Base-by-base conservation (phyloP, 1,140 invertebrate species). In the Caenorhabditis inopinata region DNA sequence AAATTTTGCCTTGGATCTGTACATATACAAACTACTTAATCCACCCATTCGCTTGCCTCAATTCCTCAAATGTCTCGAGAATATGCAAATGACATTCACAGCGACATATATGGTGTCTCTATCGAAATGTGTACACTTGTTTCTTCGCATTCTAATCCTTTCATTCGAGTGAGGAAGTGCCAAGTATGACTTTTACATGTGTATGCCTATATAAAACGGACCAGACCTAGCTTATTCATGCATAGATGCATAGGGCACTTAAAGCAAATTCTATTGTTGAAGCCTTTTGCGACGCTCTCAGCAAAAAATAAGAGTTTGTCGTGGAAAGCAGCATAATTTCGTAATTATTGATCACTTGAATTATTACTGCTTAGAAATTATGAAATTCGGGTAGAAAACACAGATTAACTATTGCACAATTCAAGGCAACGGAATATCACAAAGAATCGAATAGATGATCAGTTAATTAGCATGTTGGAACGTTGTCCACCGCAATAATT, bases 61-160 rank as follows among this genome's bases (percentile, higher is more conserved):
- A 12, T 45, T 9, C 42, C 42, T 45, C 42, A 45, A 45, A 45
- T 45, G 42, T 45, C 42, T 45, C 6, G 14, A 11, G n/a, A 48
- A 53, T 53, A 53, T 53, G 49, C 23, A 53, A 53, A 53, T 53
- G 49, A 53, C 23, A 25, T 23, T 11, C 1, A 11, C n/a, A 25
- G 21, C 21, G 23, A 7, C 9, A 53, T 21, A 48, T 6, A 18
- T 11, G 47, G 47, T 6, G 47, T 12, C 14, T 48, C 12, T 48
- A 5, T 48, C 47, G 16, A 48, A n/a, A n/a, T 48, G 21, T 53
- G 49, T 53, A 53, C 23, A 53, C 49, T 53, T 53, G 49, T 53
- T 23, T 53, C 49, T 23, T 53, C 49, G n/a, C n/a, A n/a, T n/a
- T n/a, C n/a, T 53, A 53, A 53, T 53, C 49, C 49, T 53, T 53